Evolutionary conservation across 2,888 invertebrate genomes (phyloP), one percentile per base, ranked within the genome.

Genomic region (Acanthosepion esculentum): DNA sequence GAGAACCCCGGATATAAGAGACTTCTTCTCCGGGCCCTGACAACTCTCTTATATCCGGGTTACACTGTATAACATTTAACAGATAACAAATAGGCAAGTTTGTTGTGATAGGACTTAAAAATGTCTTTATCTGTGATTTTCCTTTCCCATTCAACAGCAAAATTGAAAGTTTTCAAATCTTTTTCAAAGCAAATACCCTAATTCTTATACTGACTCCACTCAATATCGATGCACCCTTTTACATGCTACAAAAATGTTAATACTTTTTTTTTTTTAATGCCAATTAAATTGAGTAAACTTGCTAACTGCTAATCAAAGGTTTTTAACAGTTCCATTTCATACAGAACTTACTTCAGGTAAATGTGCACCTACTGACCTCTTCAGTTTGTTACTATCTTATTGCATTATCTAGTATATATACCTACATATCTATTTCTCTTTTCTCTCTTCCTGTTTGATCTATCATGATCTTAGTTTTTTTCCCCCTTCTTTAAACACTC

Each of bases 281-380:
- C 15, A n/a, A n/a, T 78, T 15, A 78, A 78, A n/a, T 15, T 78
- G 2, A 78, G 78, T 78, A n/a, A 78, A 78, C 12, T n/a, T 33
- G 78, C 78, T 78, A 33, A 78, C 12, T n/a, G 78, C 78, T 78
- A 78, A 78, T 78, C n/a, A 33, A n/a, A 78, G n/a, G n/a, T 78
- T 78, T 78, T 78, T 78, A 78, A 78, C 78, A 78, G 78, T 78
- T 78, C 78, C 78, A n/a, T 78, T 78, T 78, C 78, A 78, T 78
- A 78, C 78, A 78, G 78, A 78, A 78, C 78, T 78, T 78, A 78
- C 78, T 33, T 78, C 78, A 78, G 78, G 78, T 78, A 78, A 78
- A 78, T 78, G 78, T 78, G 78, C 78, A 78, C 78, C 78, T 78
- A 18, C 78, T 78, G 78, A 33, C 78, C 78, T 78, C 78, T 78